These are phyloP conservation scores for Charanyca ferruginea DNA, from an alignment of 2,888 invertebrate species.

Conservation along the genomic window DNA sequence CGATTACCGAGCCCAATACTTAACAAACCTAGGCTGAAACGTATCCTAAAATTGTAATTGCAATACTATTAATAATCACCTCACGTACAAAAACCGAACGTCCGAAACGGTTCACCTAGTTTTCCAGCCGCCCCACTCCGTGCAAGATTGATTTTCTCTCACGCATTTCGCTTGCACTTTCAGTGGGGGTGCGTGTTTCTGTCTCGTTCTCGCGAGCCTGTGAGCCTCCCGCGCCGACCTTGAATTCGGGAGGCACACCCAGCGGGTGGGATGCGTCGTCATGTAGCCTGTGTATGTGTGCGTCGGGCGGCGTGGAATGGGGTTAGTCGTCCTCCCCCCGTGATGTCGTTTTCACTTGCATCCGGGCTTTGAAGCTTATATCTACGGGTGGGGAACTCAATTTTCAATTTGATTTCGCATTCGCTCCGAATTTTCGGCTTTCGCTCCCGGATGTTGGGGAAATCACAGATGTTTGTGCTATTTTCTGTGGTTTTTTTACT, in stretches of 20 bases:
- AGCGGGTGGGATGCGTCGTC: constrained; percentile 68
- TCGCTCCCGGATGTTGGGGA: constrained; percentile 70
- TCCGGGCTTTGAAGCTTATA: constrained; percentile 81
- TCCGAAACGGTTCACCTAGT: constrained; percentile 88
- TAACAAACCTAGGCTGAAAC: constrained; percentile 40
- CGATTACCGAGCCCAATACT: constrained; percentile 40
- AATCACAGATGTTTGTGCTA: constrained; percentile 63
- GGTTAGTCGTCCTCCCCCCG: constrained; percentile 81
- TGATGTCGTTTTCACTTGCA: constrained; percentile 89
- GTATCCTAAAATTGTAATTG: constrained; percentile 65
- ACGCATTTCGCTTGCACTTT: constrained; percentile 90
- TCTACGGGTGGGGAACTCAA: constrained; percentile 75
- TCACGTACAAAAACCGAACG: constrained; percentile 74
- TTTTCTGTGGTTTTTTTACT: constrained; percentile 51
- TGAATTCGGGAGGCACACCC: constrained; percentile 81
- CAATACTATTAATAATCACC: constrained; percentile 69
- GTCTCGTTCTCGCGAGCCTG: constrained; percentile 78
- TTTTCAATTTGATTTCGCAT: constrained; percentile 84
- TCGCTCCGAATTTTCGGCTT: constrained; percentile 73
- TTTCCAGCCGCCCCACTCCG: constrained; percentile 82
- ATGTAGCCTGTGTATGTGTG: constrained; percentile 74
- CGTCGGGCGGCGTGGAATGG: constrained; percentile 79
- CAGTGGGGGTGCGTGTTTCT: constrained; percentile 76
- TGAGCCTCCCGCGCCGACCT: constrained; percentile 85
- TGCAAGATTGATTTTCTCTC: constrained; percentile 91